Evolutionary conservation across 2,888 invertebrate species (phyloP).

Genomic region (Druceiella hillmani): DNA sequence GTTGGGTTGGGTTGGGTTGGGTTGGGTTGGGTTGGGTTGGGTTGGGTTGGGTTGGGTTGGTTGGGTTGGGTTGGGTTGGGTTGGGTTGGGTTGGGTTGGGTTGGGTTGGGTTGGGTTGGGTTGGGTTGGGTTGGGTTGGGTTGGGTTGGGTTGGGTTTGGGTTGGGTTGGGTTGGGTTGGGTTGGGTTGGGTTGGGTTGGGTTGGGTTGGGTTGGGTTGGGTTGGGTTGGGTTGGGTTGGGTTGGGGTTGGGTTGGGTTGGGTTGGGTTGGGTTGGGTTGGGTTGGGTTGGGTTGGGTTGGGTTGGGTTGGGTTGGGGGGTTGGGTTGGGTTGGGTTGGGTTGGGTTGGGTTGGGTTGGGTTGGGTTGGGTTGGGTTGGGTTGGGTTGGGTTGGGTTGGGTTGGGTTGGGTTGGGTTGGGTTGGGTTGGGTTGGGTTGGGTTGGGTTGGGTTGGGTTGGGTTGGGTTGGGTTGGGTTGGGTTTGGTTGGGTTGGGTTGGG

Average conservation of each 20-base stretch:
- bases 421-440: constrained; percentile 15
- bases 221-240: constrained; percentile 17
- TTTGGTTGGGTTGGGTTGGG: constrained; percentile 14
- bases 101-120: no score
- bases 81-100: no score
- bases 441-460: constrained; percentile 15
- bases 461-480: constrained; percentile 14
- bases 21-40: no score
- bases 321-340: no score
- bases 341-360: background rate
- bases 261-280: constrained; percentile 4
- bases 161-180: constrained; percentile 14
- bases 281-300: constrained; percentile 8
- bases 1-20: no score
- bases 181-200: constrained; percentile 16
- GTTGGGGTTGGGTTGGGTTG: constrained; percentile 13
- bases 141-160: constrained; percentile 9
- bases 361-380: constrained; percentile 6
- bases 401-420: constrained; percentile 15
- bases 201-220: constrained; percentile 15
- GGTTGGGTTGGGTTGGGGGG: constrained; percentile 11
- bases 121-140: no score
- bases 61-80: no score
- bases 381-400: constrained; percentile 15
- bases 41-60: no score